A percentile compares a stretch with the other conserved stretches of the same genome.
Conservation (phyloP, 1,140 invertebrate genomes). For the Zaprionus inermis region DNA sequence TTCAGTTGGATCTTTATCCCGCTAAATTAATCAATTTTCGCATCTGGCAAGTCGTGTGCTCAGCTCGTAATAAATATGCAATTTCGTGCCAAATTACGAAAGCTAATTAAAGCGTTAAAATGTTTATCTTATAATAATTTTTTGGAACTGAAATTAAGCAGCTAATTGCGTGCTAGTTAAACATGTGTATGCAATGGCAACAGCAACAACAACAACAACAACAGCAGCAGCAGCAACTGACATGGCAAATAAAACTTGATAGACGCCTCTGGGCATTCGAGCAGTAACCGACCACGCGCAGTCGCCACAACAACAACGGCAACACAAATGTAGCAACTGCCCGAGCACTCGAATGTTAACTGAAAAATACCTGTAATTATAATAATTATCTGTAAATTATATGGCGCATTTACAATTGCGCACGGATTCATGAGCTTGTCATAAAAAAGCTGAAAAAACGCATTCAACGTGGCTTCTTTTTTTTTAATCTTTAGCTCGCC, state of each 20-base stretch:
- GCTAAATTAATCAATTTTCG: constrained; percentile 19
- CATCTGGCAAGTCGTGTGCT: constrained; percentile 42
- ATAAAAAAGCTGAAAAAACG: constrained; percentile 67
- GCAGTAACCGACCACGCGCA: constrained; percentile 30
- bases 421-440: constrained; percentile 76
- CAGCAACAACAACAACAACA: constrained; percentile 15
- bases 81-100: constrained; percentile 57
- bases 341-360: constrained; percentile 64
- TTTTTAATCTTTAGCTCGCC: constrained; percentile 40
- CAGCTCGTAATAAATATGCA: constrained; percentile 20
- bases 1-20: neutral
- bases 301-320: constrained; percentile 18
- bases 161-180: constrained; percentile 58
- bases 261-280: constrained; percentile 52
- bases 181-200: constrained; percentile 42
- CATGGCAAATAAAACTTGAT: constrained; percentile 35
- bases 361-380: constrained; percentile 80
- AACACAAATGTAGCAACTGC: constrained; percentile 15
- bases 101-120: constrained; percentile 62
- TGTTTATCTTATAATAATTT: constrained; percentile 62
- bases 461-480: constrained; percentile 59
- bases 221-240: constrained; percentile 4
- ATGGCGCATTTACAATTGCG: constrained; percentile 78
- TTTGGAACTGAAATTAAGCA: constrained; percentile 47
- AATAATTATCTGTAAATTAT: constrained; percentile 83